Evolutionary conservation across 2,113 vertebrate genomes (phyloP), one percentile per base, ranked within the genome.

Genomic region (Penelope pileata): DNA sequence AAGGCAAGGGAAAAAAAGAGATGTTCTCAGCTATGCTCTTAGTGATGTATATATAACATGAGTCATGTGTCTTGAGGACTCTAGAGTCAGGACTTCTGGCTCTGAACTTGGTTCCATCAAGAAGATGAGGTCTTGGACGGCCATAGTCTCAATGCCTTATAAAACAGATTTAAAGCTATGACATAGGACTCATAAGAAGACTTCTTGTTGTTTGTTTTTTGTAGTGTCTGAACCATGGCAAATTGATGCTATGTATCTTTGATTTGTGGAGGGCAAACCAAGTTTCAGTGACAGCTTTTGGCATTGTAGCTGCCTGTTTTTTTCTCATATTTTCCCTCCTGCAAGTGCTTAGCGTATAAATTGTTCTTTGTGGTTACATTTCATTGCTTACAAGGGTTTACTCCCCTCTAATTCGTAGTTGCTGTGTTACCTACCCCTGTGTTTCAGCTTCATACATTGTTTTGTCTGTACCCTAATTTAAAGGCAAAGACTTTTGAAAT

Each of bases 171-270:
- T 59, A 34, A 72, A 80, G 22, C 10, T 7, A 8, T 26, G 83
- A 29, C 30, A 8, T 42, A 50, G 22, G n/a, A 45, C 2, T 1
- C 0, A 1, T 54, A 63, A 77, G 34, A 34, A 66, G 43, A 14
- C 36, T 62, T 51, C 7, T 2, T 16, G 0, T 1, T 21, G 59
- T 29, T 40, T 62, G 59, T 27, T 84, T 47, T 87, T 40, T 59
- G 11, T 50, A 29, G 24, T 27, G 7, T 68, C 6, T 64, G 79
- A 24, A 53, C 2, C 2, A 3, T 29, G 1, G 4, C n/a, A 43
- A 50, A 32, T 47, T 62, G 36, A 3, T 10, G 38, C 9, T 21
- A 1, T 53, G 1, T 24, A 7, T 47, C 27, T 63, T 53, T 64
- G 58, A 15, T 88, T 8, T 34, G 12, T 74, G 60, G 34, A 60